These are phyloP conservation scores for Apotomis turbidana DNA, from an alignment of 2,888 invertebrate genomes.

Conservation along the genomic window DNA sequence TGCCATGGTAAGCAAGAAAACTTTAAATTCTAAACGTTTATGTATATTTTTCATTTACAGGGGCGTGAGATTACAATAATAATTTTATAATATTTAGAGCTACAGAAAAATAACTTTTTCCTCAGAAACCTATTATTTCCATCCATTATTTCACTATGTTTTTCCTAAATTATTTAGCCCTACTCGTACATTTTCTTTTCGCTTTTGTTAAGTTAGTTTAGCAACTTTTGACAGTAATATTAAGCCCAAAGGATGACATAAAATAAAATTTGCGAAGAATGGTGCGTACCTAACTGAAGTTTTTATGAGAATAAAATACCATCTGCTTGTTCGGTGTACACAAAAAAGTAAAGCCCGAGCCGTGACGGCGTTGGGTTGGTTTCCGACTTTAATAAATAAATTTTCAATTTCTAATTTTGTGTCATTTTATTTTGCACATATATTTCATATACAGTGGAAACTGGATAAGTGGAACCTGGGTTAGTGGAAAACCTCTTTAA, in stretches of 20 bases:
- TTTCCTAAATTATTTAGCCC: neutral
- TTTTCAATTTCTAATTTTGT: neutral
- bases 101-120: no score
- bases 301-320: neutral
- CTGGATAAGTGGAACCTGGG: no score
- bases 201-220: conserved; percentile 2
- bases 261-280: neutral
- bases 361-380: neutral
- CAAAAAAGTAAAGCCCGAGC: neutral
- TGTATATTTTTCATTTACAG: no score
- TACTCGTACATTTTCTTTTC: neutral
- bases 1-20: no score
- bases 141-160: no score
- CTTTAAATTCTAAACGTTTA: no score
- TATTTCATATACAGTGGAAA: no score
- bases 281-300: neutral
- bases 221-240: conserved; percentile 3
- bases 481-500: no score
- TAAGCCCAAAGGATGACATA: neutral
- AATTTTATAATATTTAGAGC: no score
- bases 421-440: neutral
- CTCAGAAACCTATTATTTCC: no score
- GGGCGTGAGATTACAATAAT: no score
- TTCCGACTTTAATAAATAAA: neutral
- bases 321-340: neutral